Base-by-base conservation (phyloP, 2,797 vertebrate species). In the Gadopsis marmoratus region DNA sequence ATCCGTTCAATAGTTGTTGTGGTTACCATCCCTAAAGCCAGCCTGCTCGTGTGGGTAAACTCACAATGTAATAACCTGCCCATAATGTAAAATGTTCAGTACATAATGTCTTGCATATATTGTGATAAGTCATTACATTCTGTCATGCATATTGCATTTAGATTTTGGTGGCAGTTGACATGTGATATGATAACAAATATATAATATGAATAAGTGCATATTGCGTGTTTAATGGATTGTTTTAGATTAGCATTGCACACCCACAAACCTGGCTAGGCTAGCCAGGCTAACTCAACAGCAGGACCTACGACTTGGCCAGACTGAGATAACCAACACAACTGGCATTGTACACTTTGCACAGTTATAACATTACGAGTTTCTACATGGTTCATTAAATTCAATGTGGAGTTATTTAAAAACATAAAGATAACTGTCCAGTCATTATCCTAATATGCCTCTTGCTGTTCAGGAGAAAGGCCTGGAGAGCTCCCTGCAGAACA, bases 391-490 rank as follows among this genome's bases (percentile, higher is more conserved):
- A 56, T 59, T 35, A 4, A 21, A 56, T 10, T 47, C 19, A 26
- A 0, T 29, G 2, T 55, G 6, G 26, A 23, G 8, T 43, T 63
- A 48, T 21, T 62, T 19, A 23, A 37, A 53, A 16, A 31, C 12
- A 37, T 6, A 31, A 50, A n/a, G 17, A 13, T 21, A 17, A 69
- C 16, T 13, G 17, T 26, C 7, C 26, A 29, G 31, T 62, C 14
- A 55, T 63, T 7, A 12, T 60, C 54, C 39, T 74, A 26, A 74
- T 1, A 41, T 70, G 13, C 16, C 29, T 3, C 33, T n/a, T 23
- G 21, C 9, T 66, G 9, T 86, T 0, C 92, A 99, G 98, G 97
- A 99, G 88, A 97, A 95, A 85, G 96, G 97, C 59, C 94, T 99
- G 77, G 97, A 98, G 91, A 95, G 86, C 75, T 98, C 97, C 0